Evolutionary conservation across 1,140 invertebrate species (phyloP), one percentile per base, ranked within the genome.

Genomic region (Drosophila ambigua): DNA sequence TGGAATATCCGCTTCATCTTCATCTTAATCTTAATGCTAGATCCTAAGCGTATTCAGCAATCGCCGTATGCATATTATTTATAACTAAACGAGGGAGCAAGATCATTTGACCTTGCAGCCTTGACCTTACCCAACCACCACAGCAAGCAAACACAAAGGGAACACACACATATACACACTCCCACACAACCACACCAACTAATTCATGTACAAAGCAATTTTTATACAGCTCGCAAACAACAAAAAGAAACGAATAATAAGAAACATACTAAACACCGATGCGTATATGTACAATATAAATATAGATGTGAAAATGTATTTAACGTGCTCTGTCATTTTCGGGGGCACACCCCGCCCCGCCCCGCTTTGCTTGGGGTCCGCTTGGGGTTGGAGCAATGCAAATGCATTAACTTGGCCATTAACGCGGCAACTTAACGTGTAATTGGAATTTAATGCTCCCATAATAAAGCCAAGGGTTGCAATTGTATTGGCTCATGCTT

Each of bases 361-460:
- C n/a, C 39, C 20, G 60, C 54, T 45, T 26, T 16, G 20, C 20
- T 20, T 20, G 20, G 20, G 20, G 50, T 49, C 28, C 28, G 20
- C 20, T 20, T 8, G 28, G 44, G 63, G 50, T 57, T 57, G 68
- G 43, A 65, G 66, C 66, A 51, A 23, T 69, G 66, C 66, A 69
- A 69, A 65, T 69, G 79, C 79, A 82, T 83, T 82, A 82, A 83
- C 72, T 79, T 84, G 80, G 80, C 72, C 80, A 84, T 85, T 85
- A 87, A 82, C 78, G 52, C 71, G 72, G 65, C 60, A 75, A 59
- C 51, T 87, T 85, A 73, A 74, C 82, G 45, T 87, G 78, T 82
- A 82, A 85, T 85, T 87, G 74, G 78, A 87, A 88, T 82, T 85
- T 85, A 85, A 85, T 85, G 82, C 67, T 71, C 78, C 43, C 57